These are phyloP conservation scores for Tympanuchus pallidicinctus DNA, from an alignment of 2,113 vertebrate genomes.

Conservation along the genomic window DNA sequence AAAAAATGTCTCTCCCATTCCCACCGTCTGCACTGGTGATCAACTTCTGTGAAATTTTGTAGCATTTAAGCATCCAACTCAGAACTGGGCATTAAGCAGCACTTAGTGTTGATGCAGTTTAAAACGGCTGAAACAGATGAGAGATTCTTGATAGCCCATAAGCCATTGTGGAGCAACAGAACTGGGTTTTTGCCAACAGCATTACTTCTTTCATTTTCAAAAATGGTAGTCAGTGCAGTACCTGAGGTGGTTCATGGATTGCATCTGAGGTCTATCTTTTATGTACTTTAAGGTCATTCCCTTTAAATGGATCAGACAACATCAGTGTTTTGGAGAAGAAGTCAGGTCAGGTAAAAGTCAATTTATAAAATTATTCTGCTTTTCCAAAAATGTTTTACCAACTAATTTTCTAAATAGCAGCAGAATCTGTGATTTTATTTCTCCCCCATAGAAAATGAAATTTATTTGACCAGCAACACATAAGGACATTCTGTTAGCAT, in stretches of 20 bases:
- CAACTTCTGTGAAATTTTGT: neutral
- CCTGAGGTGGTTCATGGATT: neutral
- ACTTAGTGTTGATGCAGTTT: rapidly evolving
- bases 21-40: neutral
- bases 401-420: neutral
- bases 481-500: neutral
- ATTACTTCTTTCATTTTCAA: neutral
- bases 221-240: neutral
- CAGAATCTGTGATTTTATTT: neutral
- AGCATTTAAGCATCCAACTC: neutral
- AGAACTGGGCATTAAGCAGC: neutral
- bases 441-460: neutral
- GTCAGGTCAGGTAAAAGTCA: slow-evolving; percentile 40
- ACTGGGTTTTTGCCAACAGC: neutral
- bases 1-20: neutral
- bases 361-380: slow-evolving; percentile 10
- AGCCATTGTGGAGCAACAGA: neutral
- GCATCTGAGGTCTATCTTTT: neutral
- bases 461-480: slow-evolving; percentile 22
- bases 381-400: neutral
- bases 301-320: neutral
- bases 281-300: neutral
- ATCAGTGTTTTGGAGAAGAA: neutral
- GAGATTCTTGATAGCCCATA: neutral
- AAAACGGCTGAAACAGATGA: neutral